A percentile compares a stretch with the other conserved stretches of the same genome.
Evolutionary conservation across 2,797 vertebrate species (phyloP).

Genomic region (Melopsittacus undulatus): DNA sequence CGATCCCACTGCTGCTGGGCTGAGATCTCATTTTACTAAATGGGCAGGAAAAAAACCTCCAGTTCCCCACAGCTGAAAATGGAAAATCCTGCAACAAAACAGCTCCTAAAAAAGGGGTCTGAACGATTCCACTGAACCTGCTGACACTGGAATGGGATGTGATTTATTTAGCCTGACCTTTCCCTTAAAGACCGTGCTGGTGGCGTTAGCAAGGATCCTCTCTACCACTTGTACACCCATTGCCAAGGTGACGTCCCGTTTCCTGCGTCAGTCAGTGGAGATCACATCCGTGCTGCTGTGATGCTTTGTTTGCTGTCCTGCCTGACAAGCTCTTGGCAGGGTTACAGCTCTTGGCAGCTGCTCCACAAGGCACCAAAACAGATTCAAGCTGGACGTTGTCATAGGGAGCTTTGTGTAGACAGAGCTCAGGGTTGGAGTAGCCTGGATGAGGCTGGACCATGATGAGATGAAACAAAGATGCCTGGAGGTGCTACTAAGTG

Average conservation of each 20-base stretch:
- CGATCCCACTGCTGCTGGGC: constrained; percentile 16
- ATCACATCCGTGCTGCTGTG: neutral
- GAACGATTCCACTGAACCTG: neutral
- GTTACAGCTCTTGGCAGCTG: constrained; percentile 61
- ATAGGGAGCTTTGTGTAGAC: neutral
- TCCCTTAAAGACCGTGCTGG: neutral
- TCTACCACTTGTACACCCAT: constrained; percentile 37
- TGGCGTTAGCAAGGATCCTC: neutral
- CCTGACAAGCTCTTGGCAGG: constrained; percentile 57
- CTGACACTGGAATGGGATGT: neutral
- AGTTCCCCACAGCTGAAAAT: constrained; percentile 52
- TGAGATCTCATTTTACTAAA: constrained; percentile 63
- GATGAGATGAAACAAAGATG: neutral
- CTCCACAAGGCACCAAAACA: neutral
- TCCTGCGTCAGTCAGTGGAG: constrained; percentile 28
- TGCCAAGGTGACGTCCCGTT: constrained; percentile 60
- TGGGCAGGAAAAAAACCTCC: neutral
- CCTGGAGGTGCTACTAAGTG: neutral
- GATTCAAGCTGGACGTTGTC: neutral
- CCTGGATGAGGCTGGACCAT: neutral
- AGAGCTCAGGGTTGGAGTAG: neutral
- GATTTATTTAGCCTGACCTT: constrained; percentile 59
- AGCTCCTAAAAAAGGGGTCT: neutral
- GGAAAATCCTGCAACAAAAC: constrained; percentile 42
- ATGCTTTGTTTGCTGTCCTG: constrained; percentile 67